Percentiles rank a stretch among this genome's conserved stretches.
Conservation (phyloP, 1,140 invertebrate species). For the Mycetomoellerius zeteki region DNA sequence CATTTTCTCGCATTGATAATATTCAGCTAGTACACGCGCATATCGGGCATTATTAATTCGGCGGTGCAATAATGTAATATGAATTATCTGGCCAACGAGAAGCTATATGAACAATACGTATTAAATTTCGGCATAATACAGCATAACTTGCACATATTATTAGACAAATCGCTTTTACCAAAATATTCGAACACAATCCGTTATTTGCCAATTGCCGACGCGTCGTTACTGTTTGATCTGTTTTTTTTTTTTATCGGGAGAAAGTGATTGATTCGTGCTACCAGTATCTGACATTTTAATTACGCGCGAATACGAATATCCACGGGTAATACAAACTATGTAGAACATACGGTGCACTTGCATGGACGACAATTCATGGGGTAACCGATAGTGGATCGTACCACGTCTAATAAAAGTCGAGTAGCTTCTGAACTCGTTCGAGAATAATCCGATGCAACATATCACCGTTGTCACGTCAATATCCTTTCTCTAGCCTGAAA, state of each 20-base stretch:
- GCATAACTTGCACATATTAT: constrained; percentile 28
- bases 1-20: constrained; percentile 63
- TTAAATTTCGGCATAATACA: constrained; percentile 45
- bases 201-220: neutral
- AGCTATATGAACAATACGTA: constrained; percentile 38
- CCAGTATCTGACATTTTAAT: constrained; percentile 72
- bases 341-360: constrained; percentile 43
- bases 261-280: constrained; percentile 37
- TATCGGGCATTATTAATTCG: constrained; percentile 59
- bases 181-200: neutral
- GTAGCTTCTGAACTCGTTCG: constrained; percentile 60
- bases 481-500: constrained; percentile 41
- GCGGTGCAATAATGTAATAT: constrained; percentile 49
- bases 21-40: constrained; percentile 32
- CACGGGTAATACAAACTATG: constrained; percentile 40
- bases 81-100: constrained; percentile 47
- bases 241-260: neutral
- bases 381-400: constrained; percentile 63
- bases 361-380: constrained; percentile 67
- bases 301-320: constrained; percentile 68
- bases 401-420: constrained; percentile 74
- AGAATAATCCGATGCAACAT: constrained; percentile 52
- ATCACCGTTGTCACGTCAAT: constrained; percentile 57
- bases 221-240: neutral
- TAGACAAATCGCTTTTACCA: constrained; percentile 22